Conservation (phyloP, 2,888 invertebrate genomes). For the Miltochrista miniata region DNA sequence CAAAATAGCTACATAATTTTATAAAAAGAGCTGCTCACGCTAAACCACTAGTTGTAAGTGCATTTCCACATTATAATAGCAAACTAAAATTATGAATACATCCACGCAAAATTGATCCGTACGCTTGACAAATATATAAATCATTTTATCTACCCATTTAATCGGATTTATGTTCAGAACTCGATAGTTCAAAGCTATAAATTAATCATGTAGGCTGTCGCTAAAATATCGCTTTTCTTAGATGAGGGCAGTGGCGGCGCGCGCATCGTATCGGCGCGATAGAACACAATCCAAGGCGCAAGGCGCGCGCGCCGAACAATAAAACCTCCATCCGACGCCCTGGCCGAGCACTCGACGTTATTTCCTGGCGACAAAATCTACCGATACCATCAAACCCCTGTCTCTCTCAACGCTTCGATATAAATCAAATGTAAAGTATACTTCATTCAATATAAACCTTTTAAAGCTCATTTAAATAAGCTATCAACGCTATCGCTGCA, state of each 20-base stretch:
- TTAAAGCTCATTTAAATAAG: constrained; percentile 74
- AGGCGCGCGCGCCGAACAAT: constrained; percentile 57
- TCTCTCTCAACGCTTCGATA: constrained; percentile 57
- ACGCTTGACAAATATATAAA: constrained; percentile 62
- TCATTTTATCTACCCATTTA: constrained; percentile 76
- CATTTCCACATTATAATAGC: constrained; percentile 12
- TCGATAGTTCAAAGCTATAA: constrained; percentile 75
- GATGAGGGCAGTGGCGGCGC: constrained; percentile 59
- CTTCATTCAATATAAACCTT: constrained; percentile 51
- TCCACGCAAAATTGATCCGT: constrained; percentile 44
- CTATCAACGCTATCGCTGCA: constrained; percentile 58
- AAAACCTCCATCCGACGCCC: constrained; percentile 52
- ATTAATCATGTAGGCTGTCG: constrained; percentile 83
- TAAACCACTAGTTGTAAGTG: constrained; percentile 18
- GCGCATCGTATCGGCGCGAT: constrained; percentile 63
- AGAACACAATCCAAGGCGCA: constrained; percentile 63
- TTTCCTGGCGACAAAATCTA: constrained; percentile 80
- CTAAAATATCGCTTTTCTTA: constrained; percentile 77
- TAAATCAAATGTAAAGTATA: constrained; percentile 67
- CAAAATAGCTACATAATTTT: neutral
- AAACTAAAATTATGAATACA: constrained; percentile 28
- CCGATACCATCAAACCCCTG: constrained; percentile 73
- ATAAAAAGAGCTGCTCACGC: neutral
- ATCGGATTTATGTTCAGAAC: constrained; percentile 71
- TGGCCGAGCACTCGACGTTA: constrained; percentile 55